Conservation (phyloP, 2,113 vertebrate genomes). For the Poeciliopsis prolifica region DNA sequence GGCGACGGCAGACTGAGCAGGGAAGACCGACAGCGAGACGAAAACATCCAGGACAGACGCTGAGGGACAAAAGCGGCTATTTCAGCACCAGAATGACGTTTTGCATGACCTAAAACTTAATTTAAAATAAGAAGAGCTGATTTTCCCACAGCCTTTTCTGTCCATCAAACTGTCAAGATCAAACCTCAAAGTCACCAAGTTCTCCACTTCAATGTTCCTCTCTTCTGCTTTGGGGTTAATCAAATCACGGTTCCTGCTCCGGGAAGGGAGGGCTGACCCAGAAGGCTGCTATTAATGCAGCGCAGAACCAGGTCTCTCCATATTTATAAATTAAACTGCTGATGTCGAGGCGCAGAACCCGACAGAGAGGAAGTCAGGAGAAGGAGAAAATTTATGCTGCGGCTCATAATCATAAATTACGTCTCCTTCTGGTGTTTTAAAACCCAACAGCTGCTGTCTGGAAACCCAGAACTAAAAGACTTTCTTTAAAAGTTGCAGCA, state of each 20-base stretch:
- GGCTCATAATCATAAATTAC: not conserved
- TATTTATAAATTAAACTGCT: conserved; percentile 56
- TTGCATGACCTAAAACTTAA: conserved; percentile 64
- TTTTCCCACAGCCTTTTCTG: not conserved
- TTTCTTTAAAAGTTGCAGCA: not conserved
- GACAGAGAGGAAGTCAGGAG: conserved; percentile 2
- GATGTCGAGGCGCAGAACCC: conserved; percentile 28
- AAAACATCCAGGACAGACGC: conserved; percentile 71
- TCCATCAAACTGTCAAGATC: conserved; percentile 43
- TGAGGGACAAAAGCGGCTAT: conserved; percentile 62
- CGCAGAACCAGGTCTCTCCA: conserved; percentile 45
- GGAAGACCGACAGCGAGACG: conserved; percentile 27
- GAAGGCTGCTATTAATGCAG: conserved; percentile 59
- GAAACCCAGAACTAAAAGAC: not conserved
- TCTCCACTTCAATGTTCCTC: not conserved
- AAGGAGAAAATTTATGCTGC: not conserved
- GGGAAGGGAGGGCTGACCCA: conserved; percentile 58
- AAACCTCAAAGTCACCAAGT: conserved; percentile 34
- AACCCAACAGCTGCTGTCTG: not conserved
- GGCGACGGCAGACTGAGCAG: conserved; percentile 8
- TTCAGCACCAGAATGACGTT: conserved; percentile 58
- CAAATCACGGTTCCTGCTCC: conserved; percentile 11
- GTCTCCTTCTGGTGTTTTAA: not conserved
- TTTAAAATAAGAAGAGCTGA: conserved; percentile 25
- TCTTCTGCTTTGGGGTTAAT: conserved; percentile 41